These are phyloP conservation scores for Amazona vittata DNA, from an alignment of 2,113 vertebrate genomes.

Conservation along the genomic window DNA sequence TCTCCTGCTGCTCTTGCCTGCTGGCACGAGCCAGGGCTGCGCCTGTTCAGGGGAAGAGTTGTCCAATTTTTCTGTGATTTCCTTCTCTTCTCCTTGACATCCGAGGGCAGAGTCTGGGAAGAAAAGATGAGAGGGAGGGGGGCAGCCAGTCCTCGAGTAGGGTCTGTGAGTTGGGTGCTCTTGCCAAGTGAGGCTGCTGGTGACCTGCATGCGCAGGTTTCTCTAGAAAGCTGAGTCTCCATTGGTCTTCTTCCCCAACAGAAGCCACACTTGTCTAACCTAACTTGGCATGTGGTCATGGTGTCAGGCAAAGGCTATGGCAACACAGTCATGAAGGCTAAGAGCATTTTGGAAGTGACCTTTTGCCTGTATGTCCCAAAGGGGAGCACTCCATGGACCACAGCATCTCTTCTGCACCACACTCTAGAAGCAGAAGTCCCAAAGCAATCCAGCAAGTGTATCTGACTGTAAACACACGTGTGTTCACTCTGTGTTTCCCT, in stretches of 20 bases:
- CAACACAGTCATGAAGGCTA: neutral
- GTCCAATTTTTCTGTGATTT: neutral
- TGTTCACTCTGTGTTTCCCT: neutral
- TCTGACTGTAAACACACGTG: neutral
- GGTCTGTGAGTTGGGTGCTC: neutral
- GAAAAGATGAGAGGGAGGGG: neutral
- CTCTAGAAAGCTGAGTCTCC: neutral
- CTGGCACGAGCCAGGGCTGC: neutral
- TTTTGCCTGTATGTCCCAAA: neutral
- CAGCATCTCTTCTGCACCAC: neutral
- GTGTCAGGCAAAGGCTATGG: neutral
- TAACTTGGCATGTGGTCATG: fast-evolving
- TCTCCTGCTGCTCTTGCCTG: neutral
- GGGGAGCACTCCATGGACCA: neutral
- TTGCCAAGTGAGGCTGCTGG: neutral
- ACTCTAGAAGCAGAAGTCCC: neutral
- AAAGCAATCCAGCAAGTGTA: neutral
- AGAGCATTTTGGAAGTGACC: neutral
- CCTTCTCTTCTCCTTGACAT: neutral
- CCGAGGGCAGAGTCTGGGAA: neutral
- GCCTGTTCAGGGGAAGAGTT: neutral
- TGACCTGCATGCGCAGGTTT: neutral
- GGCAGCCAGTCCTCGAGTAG: neutral
- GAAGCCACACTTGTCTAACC: neutral
- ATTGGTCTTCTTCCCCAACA: neutral